Evolutionary conservation across 2,797 vertebrate species (phyloP), one percentile per base, ranked within the genome.

Genomic region (Aselliscus stoliczkanus): DNA sequence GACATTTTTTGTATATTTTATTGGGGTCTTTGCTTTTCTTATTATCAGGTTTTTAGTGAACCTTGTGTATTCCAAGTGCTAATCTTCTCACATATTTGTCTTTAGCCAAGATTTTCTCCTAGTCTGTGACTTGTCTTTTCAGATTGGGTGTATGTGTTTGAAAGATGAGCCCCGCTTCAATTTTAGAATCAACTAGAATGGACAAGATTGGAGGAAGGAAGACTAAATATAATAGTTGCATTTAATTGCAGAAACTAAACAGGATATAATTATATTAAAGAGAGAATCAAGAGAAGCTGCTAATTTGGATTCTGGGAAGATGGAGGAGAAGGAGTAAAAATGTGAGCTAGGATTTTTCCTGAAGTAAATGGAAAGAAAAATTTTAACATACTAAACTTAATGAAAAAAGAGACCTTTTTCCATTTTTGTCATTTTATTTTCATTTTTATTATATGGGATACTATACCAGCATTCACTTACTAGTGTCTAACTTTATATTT

Each of bases 51-150:
- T 67, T 69, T 80, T 70, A 84, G 37, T 29, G 4, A 64, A 58
- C 1, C 29, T 17, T 8, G 23, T 27, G 29, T 34, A 75, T 39
- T 90, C 0, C 34, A 4, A 7, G 47, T 37, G 2, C 10, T 64
- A 50, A 11, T 29, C 5, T 3, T 69, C 77, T 93, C 69, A 64
- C 37, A 44, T 34, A n/a, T 70, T 88, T 65, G 3, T 73, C n/a
- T 11, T 72, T 15, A 29, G n/a, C 23, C 25, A 92, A 25, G 64
- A 60, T 15, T 80, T 69, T n/a, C 42, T 82, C 15, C 18, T 5
- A n/a, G 25, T 73, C n/a, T 64, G 4, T 64, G 15, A 29, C n/a
- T 70, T 80, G 14, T 65, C 14, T 84, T 94, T 93, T 76, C 37
- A 75, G 39, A 65, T 42, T 14, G 62, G 9, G 14, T 50, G 9